Evolutionary conservation across 2,113 vertebrate genomes (phyloP), one percentile per base, ranked within the genome.

Genomic region (Garra rufa): DNA sequence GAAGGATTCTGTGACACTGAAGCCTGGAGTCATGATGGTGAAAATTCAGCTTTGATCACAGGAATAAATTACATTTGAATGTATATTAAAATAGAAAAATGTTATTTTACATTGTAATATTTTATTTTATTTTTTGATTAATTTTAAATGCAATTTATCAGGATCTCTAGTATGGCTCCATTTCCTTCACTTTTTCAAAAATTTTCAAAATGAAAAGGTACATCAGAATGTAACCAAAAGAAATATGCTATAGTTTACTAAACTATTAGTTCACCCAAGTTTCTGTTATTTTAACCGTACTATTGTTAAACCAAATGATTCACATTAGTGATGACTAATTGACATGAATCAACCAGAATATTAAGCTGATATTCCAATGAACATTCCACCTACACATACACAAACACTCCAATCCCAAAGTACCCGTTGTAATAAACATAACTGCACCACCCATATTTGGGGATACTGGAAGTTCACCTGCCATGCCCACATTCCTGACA

Each of bases 401-500:
- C 86, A 92, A 81, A 90, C 87, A 89, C 85, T 84, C 89, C 46
- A 61, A 70, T 82, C 77, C 57, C 77, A 71, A 84, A 57, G 48
- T n/a, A 65, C 43, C 73, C 77, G 41, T 70, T 77, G 2, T 59
- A 69, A 67, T 77, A 86, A 86, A 86, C 76, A 71, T 30, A 17
- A 70, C 77, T 76, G 67, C 38, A 21, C 41, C 21, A 30, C 76
- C 86, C 88, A 87, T 89, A 90, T 92, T 92, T 88, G 88, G 90
- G 88, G 74, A 93, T 88, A 85, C 28, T 84, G 77, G 90, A 85
- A 90, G 92, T 92, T 94, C 92, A 92, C 89, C 89, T 92, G 89
- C 88, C 89, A 88, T 34, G 67, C 91, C 75, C 89, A 89, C 90
- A 93, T 95, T 92, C 92, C 85, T 73, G 9, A 44, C 88, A 91